Conservation (phyloP, 2,888 invertebrate species). For the Patella depressa region DNA sequence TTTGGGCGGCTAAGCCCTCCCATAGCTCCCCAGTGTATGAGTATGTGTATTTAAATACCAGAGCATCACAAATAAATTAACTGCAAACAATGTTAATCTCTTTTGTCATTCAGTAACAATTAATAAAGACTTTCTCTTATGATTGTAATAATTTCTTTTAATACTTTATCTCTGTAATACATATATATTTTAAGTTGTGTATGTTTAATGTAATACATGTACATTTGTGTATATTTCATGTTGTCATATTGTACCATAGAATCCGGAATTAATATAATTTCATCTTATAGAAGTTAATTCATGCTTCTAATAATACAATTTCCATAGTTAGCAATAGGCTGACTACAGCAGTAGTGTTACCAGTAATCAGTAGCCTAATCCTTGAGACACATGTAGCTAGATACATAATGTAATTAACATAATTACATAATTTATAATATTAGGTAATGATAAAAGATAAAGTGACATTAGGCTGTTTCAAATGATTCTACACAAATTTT, state of each 20-base stretch:
- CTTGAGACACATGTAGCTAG: neutral
- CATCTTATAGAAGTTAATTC: neutral
- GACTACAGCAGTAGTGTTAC: neutral
- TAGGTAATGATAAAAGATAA: too few species aligned
- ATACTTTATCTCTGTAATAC: neutral
- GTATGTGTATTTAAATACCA: too few species aligned
- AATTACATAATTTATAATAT: neutral
- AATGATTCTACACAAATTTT: too few species aligned
- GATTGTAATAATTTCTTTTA: too few species aligned
- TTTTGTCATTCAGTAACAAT: neutral
- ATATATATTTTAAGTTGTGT: constrained; percentile 17
- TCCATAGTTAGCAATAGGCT: neutral
- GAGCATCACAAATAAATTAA: too few species aligned
- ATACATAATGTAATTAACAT: neutral
- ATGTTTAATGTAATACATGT: constrained; percentile 9
- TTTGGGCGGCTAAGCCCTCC: too few species aligned
- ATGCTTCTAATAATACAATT: neutral
- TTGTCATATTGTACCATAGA: neutral
- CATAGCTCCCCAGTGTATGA: too few species aligned
- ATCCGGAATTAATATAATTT: neutral
- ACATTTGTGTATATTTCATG: constrained; percentile 8
- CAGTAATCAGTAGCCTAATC: neutral
- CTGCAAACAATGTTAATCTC: too few species aligned
- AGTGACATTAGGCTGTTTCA: too few species aligned
- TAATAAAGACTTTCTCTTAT: neutral